Evolutionary conservation across 2,888 invertebrate genomes (phyloP).

Genomic region (Cremastinae sp.): DNA sequence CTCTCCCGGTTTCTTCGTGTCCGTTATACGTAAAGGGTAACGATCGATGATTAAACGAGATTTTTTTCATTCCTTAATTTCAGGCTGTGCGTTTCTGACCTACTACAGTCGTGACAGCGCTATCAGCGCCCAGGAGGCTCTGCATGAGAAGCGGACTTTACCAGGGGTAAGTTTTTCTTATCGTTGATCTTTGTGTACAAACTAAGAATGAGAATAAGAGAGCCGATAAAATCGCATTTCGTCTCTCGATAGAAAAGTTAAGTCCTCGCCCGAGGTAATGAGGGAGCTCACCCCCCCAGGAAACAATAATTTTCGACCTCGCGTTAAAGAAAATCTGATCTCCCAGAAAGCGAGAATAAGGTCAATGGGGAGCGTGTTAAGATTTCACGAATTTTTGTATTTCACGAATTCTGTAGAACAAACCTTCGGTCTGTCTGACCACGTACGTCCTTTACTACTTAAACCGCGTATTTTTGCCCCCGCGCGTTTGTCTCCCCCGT

Average conservation of each 20-base stretch:
- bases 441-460: conserved; percentile 48
- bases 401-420: no score
- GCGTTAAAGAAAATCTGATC: conserved; percentile 61
- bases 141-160: conserved; percentile 99
- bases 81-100: conserved; percentile 99
- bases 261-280: neutral
- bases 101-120: conserved; percentile 98
- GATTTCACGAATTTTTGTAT: neutral
- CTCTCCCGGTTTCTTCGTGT: conserved; percentile 5
- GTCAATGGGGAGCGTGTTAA: conserved; percentile 4
- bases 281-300: conserved; percentile 22
- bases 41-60: conserved; percentile 38
- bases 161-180: conserved; percentile 93
- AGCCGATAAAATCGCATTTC: neutral
- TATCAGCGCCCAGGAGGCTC: conserved; percentile 93
- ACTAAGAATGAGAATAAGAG: neutral
- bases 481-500: conserved; percentile 8
- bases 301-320: conserved; percentile 41
- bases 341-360: conserved; percentile 58
- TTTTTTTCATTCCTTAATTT: conserved; percentile 75
- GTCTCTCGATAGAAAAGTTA: neutral
- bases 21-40: neutral
- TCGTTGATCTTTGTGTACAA: neutral
- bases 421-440: conserved; percentile 43
- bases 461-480: no score